phyloP scores from a whole-genome alignment of 2,113 vertebrate species.

The Cochlearius cochlearius region DNA sequence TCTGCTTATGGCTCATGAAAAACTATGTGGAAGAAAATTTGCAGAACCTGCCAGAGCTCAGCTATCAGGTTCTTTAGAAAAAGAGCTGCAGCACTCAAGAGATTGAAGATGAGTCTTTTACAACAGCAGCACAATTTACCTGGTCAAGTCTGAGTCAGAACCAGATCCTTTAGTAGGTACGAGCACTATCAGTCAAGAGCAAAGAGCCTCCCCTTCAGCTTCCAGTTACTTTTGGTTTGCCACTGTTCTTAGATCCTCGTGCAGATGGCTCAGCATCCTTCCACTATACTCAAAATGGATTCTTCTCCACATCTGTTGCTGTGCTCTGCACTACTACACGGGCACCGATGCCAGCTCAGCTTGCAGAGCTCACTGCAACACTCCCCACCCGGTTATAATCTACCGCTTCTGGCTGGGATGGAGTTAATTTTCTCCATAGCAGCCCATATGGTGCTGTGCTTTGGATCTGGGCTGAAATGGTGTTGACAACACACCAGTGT shows the following conservation, averaged over 20 bases:
- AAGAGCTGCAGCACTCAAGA: background rate
- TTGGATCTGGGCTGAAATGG: background rate
- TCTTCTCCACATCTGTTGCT: background rate
- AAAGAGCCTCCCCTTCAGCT: background rate
- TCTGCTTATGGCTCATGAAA: background rate
- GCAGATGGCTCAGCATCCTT: background rate
- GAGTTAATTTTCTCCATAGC: background rate
- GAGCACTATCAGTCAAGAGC: background rate
- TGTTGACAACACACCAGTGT: background rate
- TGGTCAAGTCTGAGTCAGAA: background rate
- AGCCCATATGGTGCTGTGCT: background rate
- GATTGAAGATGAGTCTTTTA: background rate
- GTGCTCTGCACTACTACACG: background rate
- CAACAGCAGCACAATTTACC: background rate
- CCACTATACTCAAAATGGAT: background rate
- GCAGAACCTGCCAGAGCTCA: background rate
- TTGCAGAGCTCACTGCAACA: background rate
- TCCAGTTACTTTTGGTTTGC: background rate
- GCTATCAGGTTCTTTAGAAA: background rate
- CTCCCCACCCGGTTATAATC: background rate
- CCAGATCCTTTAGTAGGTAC: background rate
- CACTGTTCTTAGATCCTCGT: background rate
- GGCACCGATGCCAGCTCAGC: background rate
- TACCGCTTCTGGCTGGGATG: background rate
- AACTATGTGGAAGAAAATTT: background rate